These are phyloP conservation scores for Ophion obscuratus DNA, from an alignment of 2,888 invertebrate species.

Conservation along the genomic window DNA sequence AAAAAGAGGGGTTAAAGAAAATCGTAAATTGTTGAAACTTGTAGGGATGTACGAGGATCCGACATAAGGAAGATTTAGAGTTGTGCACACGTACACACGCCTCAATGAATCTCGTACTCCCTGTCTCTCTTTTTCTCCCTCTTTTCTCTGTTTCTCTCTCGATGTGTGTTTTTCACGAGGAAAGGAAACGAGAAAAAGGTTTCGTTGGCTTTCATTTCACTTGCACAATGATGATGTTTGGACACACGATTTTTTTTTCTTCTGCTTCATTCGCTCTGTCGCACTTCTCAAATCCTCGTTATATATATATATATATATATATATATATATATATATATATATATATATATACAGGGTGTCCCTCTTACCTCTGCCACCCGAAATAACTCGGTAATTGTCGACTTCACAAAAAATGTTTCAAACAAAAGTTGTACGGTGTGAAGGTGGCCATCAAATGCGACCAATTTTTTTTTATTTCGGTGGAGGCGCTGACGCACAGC, in stretches of 20 bases:
- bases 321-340: too few relatives aligned
- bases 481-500: too few relatives aligned
- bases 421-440: too few relatives aligned
- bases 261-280: constrained; percentile 23
- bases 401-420: too few relatives aligned
- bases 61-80: constrained; percentile 59
- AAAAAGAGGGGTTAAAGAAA: constrained; percentile 38
- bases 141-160: neutral
- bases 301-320: too few relatives aligned
- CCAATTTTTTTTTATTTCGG: too few relatives aligned
- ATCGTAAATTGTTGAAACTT: constrained; percentile 52
- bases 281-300: constrained; percentile 9
- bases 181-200: constrained; percentile 8
- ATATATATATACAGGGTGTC: too few relatives aligned
- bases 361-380: too few relatives aligned
- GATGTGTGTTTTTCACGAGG: constrained; percentile 36
- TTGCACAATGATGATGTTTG: constrained; percentile 75
- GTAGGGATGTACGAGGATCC: constrained; percentile 62
- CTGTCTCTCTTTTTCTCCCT: neutral
- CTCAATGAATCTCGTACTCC: constrained; percentile 37
- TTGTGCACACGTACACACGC: constrained; percentile 56
- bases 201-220: constrained; percentile 42
- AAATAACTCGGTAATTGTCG: too few relatives aligned
- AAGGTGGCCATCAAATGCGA: too few relatives aligned
- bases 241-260: constrained; percentile 68